Conservation (phyloP, 2,888 invertebrate genomes). For the Caenorhabditis zanzibari region DNA sequence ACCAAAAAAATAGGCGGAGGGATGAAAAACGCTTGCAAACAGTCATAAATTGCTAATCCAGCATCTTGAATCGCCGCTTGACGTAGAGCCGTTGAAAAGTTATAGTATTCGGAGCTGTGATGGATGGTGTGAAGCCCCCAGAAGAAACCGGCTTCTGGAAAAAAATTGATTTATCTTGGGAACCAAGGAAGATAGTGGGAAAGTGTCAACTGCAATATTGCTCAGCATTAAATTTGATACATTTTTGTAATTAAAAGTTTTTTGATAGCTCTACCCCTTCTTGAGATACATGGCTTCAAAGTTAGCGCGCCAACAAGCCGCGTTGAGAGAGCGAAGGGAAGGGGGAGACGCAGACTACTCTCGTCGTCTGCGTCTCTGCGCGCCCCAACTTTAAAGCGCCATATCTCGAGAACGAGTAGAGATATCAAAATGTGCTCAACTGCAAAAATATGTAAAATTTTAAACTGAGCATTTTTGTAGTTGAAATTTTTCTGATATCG, state of each 20-base stretch:
- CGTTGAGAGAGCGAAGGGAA: too few species aligned
- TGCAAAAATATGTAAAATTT: too few species aligned
- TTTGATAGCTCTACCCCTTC: neutral
- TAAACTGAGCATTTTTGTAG: too few species aligned
- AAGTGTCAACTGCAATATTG: neutral
- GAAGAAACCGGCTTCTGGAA: constrained; percentile 90
- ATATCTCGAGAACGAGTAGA: too few species aligned
- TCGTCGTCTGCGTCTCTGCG: too few species aligned
- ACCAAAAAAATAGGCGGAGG: constrained; percentile 89
- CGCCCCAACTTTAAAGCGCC: too few species aligned
- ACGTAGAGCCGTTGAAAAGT: constrained; percentile 90
- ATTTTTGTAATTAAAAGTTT: neutral
- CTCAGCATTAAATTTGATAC: neutral
- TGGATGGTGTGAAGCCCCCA: constrained; percentile 95
- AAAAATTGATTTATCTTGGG: neutral
- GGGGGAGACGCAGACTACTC: too few species aligned
- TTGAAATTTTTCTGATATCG: too few species aligned
- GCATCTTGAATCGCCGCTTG: constrained; percentile 91
- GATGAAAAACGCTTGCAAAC: constrained; percentile 85
- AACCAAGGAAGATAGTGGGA: neutral
- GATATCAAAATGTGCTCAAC: too few species aligned
- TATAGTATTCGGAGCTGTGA: constrained; percentile 93
- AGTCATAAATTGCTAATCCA: constrained; percentile 84
- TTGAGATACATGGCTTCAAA: neutral
- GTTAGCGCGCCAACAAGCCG: too few species aligned